phyloP scores from a whole-genome alignment of 2,797 vertebrate genomes.

The Cercopithecus hamlyni region DNA sequence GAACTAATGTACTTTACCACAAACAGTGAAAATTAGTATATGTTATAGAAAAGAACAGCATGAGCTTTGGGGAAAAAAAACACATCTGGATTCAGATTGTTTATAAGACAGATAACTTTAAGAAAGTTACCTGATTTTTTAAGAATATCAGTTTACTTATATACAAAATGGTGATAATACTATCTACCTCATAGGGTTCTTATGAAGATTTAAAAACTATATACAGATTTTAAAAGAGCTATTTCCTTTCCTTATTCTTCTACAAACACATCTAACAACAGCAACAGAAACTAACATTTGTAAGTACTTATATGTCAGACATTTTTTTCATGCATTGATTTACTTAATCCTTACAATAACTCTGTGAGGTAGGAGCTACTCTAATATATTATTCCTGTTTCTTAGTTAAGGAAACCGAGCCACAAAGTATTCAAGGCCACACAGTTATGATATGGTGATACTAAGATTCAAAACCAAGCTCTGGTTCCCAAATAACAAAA shows the following conservation, averaged over 20 bases:
- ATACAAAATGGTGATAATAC: background rate
- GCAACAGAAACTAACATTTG: background rate
- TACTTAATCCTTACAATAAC: background rate
- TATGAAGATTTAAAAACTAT: background rate
- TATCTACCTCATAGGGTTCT: background rate
- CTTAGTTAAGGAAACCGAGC: constrained; percentile 7
- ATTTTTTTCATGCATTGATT: background rate
- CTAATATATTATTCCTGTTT: background rate
- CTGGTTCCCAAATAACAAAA: background rate
- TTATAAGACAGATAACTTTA: background rate
- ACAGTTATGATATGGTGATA: background rate
- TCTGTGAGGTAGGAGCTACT: background rate
- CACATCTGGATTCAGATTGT: background rate
- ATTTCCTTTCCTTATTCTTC: constrained; percentile 19
- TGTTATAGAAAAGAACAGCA: background rate
- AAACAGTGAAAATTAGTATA: background rate
- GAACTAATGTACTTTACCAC: background rate
- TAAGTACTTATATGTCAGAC: background rate
- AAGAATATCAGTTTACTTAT: background rate
- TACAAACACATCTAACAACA: background rate
- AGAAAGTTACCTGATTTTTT: background rate
- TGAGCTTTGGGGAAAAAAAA: fast-evolving
- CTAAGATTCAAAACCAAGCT: background rate
- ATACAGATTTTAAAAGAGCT: background rate
- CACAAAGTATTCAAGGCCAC: background rate